phyloP scores from a whole-genome alignment of 2,113 vertebrate genomes.

The Phrynosoma blainvillii region DNA sequence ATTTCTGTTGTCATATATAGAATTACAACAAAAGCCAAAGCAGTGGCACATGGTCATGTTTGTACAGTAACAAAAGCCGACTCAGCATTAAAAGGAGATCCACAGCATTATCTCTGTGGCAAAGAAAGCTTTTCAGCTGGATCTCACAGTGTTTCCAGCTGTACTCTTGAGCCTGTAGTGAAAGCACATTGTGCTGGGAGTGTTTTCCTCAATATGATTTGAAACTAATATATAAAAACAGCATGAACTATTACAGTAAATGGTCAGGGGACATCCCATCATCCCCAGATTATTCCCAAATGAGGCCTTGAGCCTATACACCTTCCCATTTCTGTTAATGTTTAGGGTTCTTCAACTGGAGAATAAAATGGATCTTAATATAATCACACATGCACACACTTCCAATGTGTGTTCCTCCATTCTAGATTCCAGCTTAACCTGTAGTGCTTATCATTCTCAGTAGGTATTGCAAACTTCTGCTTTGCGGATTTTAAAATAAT shows the following conservation, averaged over 20 bases:
- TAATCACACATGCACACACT: too few species aligned
- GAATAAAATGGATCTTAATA: neutral
- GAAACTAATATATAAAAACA: neutral
- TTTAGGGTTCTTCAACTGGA: neutral
- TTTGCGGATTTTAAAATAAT: constrained; percentile 38
- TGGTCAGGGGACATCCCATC: neutral
- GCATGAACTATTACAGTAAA: neutral
- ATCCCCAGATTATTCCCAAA: neutral
- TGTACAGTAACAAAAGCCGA: neutral
- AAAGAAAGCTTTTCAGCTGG: constrained; percentile 23
- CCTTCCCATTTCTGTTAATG: neutral
- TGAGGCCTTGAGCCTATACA: neutral
- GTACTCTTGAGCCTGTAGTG: constrained; percentile 4
- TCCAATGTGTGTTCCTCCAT: neutral
- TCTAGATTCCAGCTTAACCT: neutral
- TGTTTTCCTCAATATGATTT: neutral
- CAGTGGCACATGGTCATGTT: neutral
- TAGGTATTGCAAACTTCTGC: constrained; percentile 19
- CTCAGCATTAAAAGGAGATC: neutral
- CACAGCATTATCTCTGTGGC: neutral
- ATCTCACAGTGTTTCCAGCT: neutral
- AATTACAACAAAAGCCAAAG: neutral
- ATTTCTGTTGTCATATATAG: neutral
- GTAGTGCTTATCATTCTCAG: neutral
- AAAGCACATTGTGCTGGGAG: neutral